A percentile compares a stretch with the other conserved stretches of the same genome.
Evolutionary conservation across 2,113 vertebrate species (phyloP).

Genomic region (Spea bombifrons): DNA sequence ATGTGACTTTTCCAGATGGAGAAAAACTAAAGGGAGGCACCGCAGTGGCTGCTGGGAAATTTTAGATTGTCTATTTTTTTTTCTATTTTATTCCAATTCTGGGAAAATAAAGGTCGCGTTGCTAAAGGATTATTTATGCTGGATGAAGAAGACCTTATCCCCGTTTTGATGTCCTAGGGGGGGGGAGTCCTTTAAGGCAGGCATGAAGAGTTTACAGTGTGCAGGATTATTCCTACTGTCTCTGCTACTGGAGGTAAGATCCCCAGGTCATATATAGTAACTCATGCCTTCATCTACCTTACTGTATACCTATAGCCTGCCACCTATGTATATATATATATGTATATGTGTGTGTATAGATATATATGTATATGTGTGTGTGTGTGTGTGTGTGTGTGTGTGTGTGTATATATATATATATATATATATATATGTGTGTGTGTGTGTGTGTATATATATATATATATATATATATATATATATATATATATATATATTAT

Average conservation of each 20-base stretch:
- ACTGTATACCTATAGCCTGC: no score
- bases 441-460: no score
- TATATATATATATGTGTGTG: no score
- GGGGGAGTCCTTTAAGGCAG: neutral
- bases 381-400: no score
- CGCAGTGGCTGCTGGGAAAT: neutral
- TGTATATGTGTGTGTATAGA: no score
- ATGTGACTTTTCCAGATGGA: conserved; percentile 24
- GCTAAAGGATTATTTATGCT: neutral
- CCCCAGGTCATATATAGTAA: conserved; percentile 5
- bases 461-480: no score
- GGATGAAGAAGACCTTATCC: conserved; percentile 10
- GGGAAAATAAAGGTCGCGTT: neutral
- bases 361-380: no score
- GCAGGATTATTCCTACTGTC: conserved; percentile 38
- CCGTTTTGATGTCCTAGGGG: conserved; percentile 20
- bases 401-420: no score
- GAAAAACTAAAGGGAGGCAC: conserved; percentile 15
- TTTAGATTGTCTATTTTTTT: neutral
- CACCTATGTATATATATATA: no score
- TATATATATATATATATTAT: no score
- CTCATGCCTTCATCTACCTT: no score
- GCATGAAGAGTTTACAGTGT: conserved; percentile 45
- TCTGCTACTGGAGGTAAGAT: conserved; percentile 37
- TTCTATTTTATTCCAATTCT: neutral